phyloP scores from a whole-genome alignment of 2,797 vertebrate species.

The Leptatherina wallacei region DNA sequence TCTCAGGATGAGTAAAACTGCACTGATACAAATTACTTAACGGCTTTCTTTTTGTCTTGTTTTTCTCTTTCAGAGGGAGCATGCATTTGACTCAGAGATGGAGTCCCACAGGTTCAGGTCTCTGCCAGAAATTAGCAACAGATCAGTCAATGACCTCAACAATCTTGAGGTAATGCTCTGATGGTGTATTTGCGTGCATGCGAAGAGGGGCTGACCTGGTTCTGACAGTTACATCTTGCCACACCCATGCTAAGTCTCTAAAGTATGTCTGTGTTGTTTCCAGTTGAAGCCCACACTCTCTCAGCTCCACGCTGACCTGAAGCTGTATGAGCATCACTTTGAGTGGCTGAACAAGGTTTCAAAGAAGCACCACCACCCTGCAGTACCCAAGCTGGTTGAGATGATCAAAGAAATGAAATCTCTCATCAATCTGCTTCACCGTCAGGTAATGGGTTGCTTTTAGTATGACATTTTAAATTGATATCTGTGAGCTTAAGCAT shows the following conservation, averaged over 20 bases:
- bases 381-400: constrained; percentile 79
- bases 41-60: constrained; percentile 54
- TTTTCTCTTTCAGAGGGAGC: constrained; percentile 83
- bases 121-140: constrained; percentile 86
- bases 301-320: constrained; percentile 84
- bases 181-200: constrained; percentile 46
- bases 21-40: constrained; percentile 64
- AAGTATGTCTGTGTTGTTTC: constrained; percentile 58
- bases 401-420: constrained; percentile 82
- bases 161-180: constrained; percentile 83
- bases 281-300: constrained; percentile 85
- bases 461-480: background rate
- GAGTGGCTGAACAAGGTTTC: constrained; percentile 84
- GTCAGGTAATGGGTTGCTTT: constrained; percentile 77
- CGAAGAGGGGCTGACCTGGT: constrained; percentile 35
- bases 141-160: constrained; percentile 83
- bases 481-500: background rate
- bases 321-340: constrained; percentile 85
- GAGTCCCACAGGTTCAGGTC: constrained; percentile 85
- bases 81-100: constrained; percentile 79
- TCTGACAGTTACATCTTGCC: constrained; percentile 55
- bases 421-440: constrained; percentile 78
- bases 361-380: constrained; percentile 81
- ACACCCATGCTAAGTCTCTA: constrained; percentile 58
- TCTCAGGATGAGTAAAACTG: constrained; percentile 66